Evolutionary conservation across 1,140 invertebrate genomes (phyloP), one percentile per base, ranked within the genome.

Genomic region (Centruroides sculpturatus): DNA sequence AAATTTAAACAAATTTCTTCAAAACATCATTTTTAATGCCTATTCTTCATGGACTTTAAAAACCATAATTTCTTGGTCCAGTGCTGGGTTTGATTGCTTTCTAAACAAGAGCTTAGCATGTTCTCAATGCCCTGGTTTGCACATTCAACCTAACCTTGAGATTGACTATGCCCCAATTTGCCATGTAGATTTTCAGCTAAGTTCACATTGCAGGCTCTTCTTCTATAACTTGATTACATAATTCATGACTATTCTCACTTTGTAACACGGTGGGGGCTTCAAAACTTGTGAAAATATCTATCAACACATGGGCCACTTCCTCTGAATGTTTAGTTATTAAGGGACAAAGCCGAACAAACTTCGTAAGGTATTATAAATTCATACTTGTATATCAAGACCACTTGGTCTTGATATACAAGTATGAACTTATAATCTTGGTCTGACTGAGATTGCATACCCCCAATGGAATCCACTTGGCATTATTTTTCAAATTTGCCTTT

Each of bases 391-490:
- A n/a, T n/a, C n/a, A n/a, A n/a, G n/a, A n/a, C n/a, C n/a, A n/a
- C n/a, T n/a, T 77, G 72, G 59, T 76, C 73, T 68, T 77, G 75
- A 66, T 78, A 79, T 9, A 73, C 66, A 54, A 78, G 64, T 56
- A 78, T 72, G 62, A 73, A 78, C 64, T 72, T 74, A 57, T 64
- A 58, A 5, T 71, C 66, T 23, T 69, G 67, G 69, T 77, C 75
- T 48, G 68, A 65, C 48, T 73, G 50, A 3, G 47, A 55, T 13
- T 56, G 59, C 23, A 49, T 49, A 35, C 55, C n/a, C n/a, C n/a
- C 59, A 55, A 60, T 60, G 48, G 55, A 12, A 9, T 60, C 47
- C 5, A 60, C 3, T 35, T 60, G 53, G 53, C 6, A 60, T 60
- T 23, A 23, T 23, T 23, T 23, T 23, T 23, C 23, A 23, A 23